Evolutionary conservation across 2,797 vertebrate species (phyloP), one percentile per base, ranked within the genome.

Genomic region (Syngnathus rostellatus): DNA sequence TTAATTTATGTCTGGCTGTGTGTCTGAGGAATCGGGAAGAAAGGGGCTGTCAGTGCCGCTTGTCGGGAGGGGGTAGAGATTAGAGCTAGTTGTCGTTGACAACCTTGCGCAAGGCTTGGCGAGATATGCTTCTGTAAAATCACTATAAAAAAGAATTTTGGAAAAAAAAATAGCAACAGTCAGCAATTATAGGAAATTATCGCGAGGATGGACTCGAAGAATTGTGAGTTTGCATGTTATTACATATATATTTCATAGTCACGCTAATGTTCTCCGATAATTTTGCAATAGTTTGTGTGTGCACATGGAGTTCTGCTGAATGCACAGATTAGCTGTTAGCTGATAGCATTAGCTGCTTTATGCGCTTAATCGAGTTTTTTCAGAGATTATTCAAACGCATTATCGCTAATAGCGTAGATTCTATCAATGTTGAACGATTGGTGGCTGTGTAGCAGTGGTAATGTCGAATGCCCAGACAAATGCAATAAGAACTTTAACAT

Each of bases 1-100:
- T 95, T 95, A 94, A 96, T 96, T 95, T 93, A 94, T 93, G 93
- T 94, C 93, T 94, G 92, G 92, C 93, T 94, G 89, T 89, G 87
- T 92, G 92, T 95, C 93, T 94, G 92, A 92, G 91, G 92, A 93
- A 94, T 93, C 89, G 92, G 92, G 92, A 86, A 94, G 92, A 93
- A 95, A 95, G 92, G 89, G 91, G 89, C 92, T 94, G 94, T 96
- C 95, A 94, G 92, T 89, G 89, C 89, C 84, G 91, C 93, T 94
- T 95, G 94, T 95, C 89, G 90, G 91, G 92, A 92, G 92, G 92
- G 90, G 76, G 74, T 77, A 90, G 93, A 95, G 94, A 97, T 96
- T 95, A 94, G 92, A 92, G 82, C 79, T 89, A 90, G 92, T 94
- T 94, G 94, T 97, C 94, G 93, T 86, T 93, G 92, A 93, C 91